Percentiles rank a stretch among this genome's conserved stretches.
phyloP scores from a whole-genome alignment of 2,888 invertebrate genomes.

The Drosophila crucigera region DNA sequence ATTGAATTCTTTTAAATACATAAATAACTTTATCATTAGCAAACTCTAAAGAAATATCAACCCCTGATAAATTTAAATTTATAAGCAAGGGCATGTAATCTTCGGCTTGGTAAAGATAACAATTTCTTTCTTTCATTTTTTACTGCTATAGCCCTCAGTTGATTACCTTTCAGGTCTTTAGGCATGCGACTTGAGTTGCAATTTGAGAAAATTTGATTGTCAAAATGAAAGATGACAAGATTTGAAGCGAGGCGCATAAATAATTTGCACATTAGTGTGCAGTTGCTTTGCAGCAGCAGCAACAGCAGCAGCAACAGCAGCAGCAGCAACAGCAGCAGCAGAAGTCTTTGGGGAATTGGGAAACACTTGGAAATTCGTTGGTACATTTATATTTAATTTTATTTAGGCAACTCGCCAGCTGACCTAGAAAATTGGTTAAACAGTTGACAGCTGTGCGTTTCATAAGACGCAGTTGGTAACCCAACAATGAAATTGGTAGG shows the following conservation, averaged over 20 bases:
- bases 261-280: constrained; percentile 69
- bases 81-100: neutral
- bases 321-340: neutral
- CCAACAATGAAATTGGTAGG: constrained; percentile 42
- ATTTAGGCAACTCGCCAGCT: constrained; percentile 27
- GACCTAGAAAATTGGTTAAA: constrained; percentile 67
- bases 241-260: constrained; percentile 26
- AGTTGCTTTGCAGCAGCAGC: constrained; percentile 12
- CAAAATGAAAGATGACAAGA: constrained; percentile 57
- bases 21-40: neutral
- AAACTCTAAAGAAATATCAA: neutral
- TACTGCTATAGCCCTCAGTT: constrained; percentile 34
- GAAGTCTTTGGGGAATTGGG: constrained; percentile 26
- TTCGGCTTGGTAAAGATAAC: neutral
- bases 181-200: constrained; percentile 56
- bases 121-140: neutral
- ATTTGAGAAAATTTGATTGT: constrained; percentile 73
- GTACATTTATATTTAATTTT: constrained; percentile 11
- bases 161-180: constrained; percentile 53
- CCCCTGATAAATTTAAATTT: neutral
- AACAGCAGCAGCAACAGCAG: neutral
- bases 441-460: constrained; percentile 33
- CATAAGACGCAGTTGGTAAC: constrained; percentile 31
- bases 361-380: constrained; percentile 33
- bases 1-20: neutral